Evolutionary conservation across 2,888 invertebrate genomes (phyloP), one percentile per base, ranked within the genome.

Genomic region (Pilophorus perplexus): DNA sequence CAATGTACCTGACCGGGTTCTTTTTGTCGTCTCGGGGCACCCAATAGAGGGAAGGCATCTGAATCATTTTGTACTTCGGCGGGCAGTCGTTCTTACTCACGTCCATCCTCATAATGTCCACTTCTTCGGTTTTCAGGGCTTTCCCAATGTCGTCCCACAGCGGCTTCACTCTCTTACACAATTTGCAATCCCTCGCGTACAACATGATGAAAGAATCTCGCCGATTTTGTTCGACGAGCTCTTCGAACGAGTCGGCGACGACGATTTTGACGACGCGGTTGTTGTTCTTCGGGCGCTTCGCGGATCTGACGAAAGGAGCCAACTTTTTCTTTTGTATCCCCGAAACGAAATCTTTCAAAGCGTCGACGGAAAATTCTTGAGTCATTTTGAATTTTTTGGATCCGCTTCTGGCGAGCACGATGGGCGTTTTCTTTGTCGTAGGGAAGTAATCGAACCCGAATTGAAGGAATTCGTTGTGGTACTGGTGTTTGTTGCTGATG

Each of bases 131-230:
- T 20, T 48, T 27, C 48, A 66, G 23, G 10, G 28, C 40, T 5
- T 59, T 16, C 2, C 27, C 62, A 2, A 62, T 18, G 18, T 44
- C 23, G 33, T 20, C 20, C 62, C 62, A 62, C 1, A 28, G 16
- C 20, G 38, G 28, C 10, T 44, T 18, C n/a, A n/a, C n/a, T n/a
- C n/a, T n/a, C 37, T 14, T 16, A 27, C 44, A 12, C 22, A 20
- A 20, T 8, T 5, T 44, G 27, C 28, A 25, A 18, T 28, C 18
- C 3, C 48, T 12, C 0, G 66, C 44, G 27, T 66, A 48, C 10
- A 66, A 37, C 37, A 59, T 8, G 14, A 66, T 28, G 44, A 66
- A 48, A 16, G 66, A 59, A 33, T 66, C 66, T 14, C 20, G 42
- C 6, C 40, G 48, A 4, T 20, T 40, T 6, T 59, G 6, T 6